Percentiles rank a stretch among this genome's conserved stretches.
Evolutionary conservation across 2,888 invertebrate species (phyloP).

Genomic region (Lasioglossum figueresi): DNA sequence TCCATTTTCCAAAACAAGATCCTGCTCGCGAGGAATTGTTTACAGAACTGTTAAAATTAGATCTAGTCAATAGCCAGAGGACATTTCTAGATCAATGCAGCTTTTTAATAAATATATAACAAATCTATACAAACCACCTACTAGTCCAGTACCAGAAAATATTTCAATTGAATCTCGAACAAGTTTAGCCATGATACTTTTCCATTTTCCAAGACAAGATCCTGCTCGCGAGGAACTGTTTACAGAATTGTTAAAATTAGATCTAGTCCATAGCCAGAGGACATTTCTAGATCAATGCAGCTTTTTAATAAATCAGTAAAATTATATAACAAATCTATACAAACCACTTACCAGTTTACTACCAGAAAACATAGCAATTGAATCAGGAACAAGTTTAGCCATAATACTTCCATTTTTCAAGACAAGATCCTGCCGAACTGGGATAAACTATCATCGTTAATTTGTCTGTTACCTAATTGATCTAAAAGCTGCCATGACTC

Average conservation of each 20-base stretch:
- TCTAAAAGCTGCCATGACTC: too few relatives aligned
- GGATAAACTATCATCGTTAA: background rate
- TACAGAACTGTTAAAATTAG: background rate
- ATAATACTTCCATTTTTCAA: too few relatives aligned
- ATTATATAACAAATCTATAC: background rate
- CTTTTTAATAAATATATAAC: background rate
- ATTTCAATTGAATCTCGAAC: too few relatives aligned
- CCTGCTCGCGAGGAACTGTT: too few relatives aligned
- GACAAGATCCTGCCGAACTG: too few relatives aligned
- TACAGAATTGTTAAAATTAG: background rate
- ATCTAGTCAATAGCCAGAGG: background rate
- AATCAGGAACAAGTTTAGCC: background rate
- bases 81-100: background rate
- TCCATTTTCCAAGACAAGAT: too few relatives aligned
- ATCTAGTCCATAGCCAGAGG: background rate
- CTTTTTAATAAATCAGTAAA: background rate
- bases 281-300: too few relatives aligned
- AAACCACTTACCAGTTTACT: background rate
- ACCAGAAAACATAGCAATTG: background rate
- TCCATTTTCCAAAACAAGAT: too few relatives aligned
- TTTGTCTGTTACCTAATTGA: background rate
- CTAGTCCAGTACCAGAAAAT: too few relatives aligned
- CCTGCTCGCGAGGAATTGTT: too few relatives aligned
- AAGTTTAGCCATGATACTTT: too few relatives aligned
- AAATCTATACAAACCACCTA: too few relatives aligned